phyloP scores from a whole-genome alignment of 2,797 vertebrate genomes.

The Hozukius guyotensis region DNA sequence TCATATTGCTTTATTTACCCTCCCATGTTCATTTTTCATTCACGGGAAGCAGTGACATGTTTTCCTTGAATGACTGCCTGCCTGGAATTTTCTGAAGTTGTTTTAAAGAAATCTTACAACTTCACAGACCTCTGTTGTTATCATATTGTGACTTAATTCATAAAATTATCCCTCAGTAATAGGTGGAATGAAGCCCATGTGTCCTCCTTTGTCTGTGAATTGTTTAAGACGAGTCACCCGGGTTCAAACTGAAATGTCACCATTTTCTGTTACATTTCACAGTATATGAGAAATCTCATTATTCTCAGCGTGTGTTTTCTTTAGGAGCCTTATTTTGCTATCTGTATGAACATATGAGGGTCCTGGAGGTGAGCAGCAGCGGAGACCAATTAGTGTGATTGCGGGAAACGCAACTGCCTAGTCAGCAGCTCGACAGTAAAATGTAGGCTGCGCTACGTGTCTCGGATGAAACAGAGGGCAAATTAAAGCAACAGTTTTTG shows the following conservation, averaged over 20 bases:
- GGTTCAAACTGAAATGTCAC: conserved; percentile 88
- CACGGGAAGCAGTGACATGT: conserved; percentile 83
- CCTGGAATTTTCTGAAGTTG: conserved; percentile 75
- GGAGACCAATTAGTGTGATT: conserved; percentile 87
- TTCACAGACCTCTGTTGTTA: conserved; percentile 67
- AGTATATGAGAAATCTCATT: conserved; percentile 85
- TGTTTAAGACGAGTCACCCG: conserved; percentile 80
- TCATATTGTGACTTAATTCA: conserved; percentile 74
- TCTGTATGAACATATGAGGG: conserved; percentile 84
- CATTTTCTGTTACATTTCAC: conserved; percentile 84
- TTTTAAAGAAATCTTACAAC: conserved; percentile 75
- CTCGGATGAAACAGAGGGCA: conserved; percentile 52
- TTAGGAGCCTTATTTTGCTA: conserved; percentile 83
- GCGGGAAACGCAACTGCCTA: conserved; percentile 78
- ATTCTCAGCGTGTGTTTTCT: conserved; percentile 84
- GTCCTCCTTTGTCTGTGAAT: conserved; percentile 77
- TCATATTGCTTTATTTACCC: conserved; percentile 90
- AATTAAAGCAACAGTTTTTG: conserved; percentile 60
- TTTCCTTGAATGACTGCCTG: conserved; percentile 81
- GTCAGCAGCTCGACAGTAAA: conserved; percentile 79
- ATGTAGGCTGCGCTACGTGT: conserved; percentile 56
- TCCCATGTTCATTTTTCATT: conserved; percentile 86
- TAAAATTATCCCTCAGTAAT: conserved; percentile 81
- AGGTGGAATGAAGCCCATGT: conserved; percentile 63
- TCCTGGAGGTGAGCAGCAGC: conserved; percentile 83